These are phyloP conservation scores for Perizoma affinitatum DNA, from an alignment of 2,888 invertebrate species.

Conservation along the genomic window DNA sequence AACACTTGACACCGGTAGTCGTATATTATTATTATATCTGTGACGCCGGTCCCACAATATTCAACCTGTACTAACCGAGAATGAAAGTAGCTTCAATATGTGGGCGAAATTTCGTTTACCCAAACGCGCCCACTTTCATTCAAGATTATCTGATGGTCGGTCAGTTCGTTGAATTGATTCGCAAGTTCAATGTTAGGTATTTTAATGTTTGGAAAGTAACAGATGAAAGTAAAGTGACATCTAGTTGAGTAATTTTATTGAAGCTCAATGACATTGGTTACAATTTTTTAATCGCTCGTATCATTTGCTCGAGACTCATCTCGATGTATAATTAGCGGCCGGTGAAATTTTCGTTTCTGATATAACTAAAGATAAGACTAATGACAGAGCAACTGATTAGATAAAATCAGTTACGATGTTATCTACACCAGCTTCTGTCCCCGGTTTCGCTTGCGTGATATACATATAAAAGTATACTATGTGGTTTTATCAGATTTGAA, in stretches of 20 bases:
- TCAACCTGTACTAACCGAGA: constrained; percentile 36
- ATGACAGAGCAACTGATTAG: too few relatives aligned
- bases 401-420: too few relatives aligned
- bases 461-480: too few relatives aligned
- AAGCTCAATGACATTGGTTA: constrained; percentile 6
- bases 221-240: constrained; percentile 21
- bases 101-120: constrained; percentile 39
- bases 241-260: constrained; percentile 14
- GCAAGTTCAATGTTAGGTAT: constrained; percentile 26
- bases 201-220: constrained; percentile 22
- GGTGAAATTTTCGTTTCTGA: constrained; percentile 10
- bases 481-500: too few relatives aligned
- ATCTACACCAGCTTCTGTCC: too few relatives aligned
- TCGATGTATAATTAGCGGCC: constrained; percentile 4
- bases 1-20: constrained; percentile 25
- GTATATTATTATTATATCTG: too few relatives aligned
- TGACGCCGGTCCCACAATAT: constrained; percentile 4
- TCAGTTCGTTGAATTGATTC: constrained; percentile 8
- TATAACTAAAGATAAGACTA: too few relatives aligned
- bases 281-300: background rate
- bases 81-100: constrained; percentile 35
- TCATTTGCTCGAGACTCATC: background rate
- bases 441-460: too few relatives aligned
- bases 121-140: constrained; percentile 37
- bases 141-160: constrained; percentile 22